A percentile compares a stretch with the other conserved stretches of the same genome.
Evolutionary conservation across 2,113 vertebrate genomes (phyloP).

Genomic region (Acrocephalus arundinaceus): DNA sequence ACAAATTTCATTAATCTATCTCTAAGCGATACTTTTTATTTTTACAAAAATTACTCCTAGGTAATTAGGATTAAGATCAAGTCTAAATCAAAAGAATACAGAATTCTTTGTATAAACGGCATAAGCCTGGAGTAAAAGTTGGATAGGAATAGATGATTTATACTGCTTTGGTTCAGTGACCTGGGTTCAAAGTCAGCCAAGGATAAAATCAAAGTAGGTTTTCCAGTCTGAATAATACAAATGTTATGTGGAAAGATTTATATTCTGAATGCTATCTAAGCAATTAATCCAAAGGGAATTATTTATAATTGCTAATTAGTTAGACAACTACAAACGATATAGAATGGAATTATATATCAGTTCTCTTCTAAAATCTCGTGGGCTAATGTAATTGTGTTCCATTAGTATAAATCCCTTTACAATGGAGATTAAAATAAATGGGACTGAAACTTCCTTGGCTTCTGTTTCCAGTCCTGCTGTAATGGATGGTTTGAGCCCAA

Average conservation of each 20-base stretch:
- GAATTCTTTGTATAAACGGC: neutral
- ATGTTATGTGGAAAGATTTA: slow-evolving; percentile 40
- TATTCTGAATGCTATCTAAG: slow-evolving; percentile 46
- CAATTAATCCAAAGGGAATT: slow-evolving; percentile 49
- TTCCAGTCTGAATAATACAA: neutral
- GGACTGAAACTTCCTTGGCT: neutral
- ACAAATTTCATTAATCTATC: neutral
- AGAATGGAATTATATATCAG: slow-evolving; percentile 20
- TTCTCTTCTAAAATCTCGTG: slow-evolving; percentile 26
- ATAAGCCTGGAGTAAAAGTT: neutral
- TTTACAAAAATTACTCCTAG: neutral
- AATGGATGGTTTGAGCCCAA: neutral
- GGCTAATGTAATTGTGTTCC: slow-evolving; percentile 28
- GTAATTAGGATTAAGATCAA: neutral
- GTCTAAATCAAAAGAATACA: neutral
- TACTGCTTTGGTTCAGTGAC: neutral
- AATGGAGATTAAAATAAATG: slow-evolving; percentile 53
- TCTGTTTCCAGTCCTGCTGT: neutral
- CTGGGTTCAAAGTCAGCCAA: slow-evolving; percentile 47
- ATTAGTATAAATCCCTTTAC: slow-evolving; percentile 48
- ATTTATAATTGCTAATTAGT: slow-evolving; percentile 58
- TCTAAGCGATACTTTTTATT: neutral
- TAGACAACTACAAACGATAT: slow-evolving; percentile 41
- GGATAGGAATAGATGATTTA: neutral
- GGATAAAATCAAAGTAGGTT: slow-evolving; percentile 31